Base-by-base conservation (phyloP, 2,797 vertebrate genomes). In the Sparus aurata region DNA sequence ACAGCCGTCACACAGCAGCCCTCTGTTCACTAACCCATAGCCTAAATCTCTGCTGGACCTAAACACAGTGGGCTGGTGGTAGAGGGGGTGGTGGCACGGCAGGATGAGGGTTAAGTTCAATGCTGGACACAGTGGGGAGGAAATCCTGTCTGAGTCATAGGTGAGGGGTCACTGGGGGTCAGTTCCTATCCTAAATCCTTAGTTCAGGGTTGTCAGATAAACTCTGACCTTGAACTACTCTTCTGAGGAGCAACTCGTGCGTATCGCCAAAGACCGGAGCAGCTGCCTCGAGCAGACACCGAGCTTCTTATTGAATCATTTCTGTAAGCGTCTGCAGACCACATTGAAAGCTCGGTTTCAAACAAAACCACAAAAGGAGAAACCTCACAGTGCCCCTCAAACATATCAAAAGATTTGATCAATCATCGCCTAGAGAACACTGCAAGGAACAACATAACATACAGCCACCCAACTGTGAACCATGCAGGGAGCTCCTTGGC, bases 71-170 rank as follows among this genome's bases (percentile, higher is more conserved):
- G 67, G 47, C 62, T 86, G 55, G 58, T 64, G 80, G 54, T 59
- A 25, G 60, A 77, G 64, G 65, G 67, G 75, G 73, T 30, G 71
- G 78, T 66, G 75, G 75, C 80, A 74, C 10, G 65, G 89, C 84
- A 77, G 85, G 87, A 82, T 77, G 77, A 81, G 69, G 86, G 86
- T 92, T 79, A 90, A 92, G 92, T 91, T 92, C 91, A 93, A 85
- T 86, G 84, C 81, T 86, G 79, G 86, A 89, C 87, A 57, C 86
- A 74, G 87, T 20, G 13, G 83, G 85, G 78, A 93, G 92, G 93
- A 93, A 89, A 89, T 94, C 89, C 89, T 89, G 85, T 85, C 88
- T 83, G 74, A 89, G 84, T 84, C 62, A 80, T 38, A 63, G 85
- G 68, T 75, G 77, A 80, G 68, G 66, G 89, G 82, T 89, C 78